Conservation (phyloP, 2,888 invertebrate species). For the Omphaloscelis lunosa region DNA sequence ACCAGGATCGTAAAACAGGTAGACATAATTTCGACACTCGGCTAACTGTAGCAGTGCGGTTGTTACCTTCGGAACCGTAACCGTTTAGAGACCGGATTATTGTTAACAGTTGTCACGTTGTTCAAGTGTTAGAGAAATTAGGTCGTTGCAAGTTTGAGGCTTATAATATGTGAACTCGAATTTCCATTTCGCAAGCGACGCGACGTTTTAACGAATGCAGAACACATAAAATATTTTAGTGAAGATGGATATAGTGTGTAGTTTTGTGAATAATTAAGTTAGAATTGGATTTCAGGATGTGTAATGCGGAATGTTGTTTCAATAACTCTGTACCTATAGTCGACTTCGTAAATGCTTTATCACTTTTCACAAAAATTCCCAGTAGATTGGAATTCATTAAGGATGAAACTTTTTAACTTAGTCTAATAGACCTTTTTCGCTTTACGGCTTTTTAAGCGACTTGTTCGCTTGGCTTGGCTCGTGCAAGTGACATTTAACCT, state of each 20-base stretch:
- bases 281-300: constrained; percentile 1
- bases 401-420: not conserved
- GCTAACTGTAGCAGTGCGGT: constrained; percentile 37
- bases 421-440: no score
- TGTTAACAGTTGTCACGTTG: constrained; percentile 61
- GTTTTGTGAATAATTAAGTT: constrained; percentile 4
- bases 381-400: not conserved
- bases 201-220: constrained; percentile 1
- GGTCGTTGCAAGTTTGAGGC: constrained; percentile 41
- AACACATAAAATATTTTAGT: constrained; percentile 5
- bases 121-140: constrained; percentile 48
- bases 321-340: not conserved
- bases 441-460: no score
- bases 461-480: no score
- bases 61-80: constrained; percentile 54
- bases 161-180: constrained; percentile 3
- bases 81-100: constrained; percentile 65
- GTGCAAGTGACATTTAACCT: not conserved
- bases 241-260: not conserved
- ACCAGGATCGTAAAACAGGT: constrained; percentile 47
- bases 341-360: not conserved
- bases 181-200: constrained; percentile 28
- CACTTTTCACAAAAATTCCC: not conserved
- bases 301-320: not conserved
- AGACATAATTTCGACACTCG: constrained; percentile 39